These are phyloP conservation scores for Thunnus albacares DNA, from an alignment of 2,797 vertebrate genomes.

Conservation along the genomic window DNA sequence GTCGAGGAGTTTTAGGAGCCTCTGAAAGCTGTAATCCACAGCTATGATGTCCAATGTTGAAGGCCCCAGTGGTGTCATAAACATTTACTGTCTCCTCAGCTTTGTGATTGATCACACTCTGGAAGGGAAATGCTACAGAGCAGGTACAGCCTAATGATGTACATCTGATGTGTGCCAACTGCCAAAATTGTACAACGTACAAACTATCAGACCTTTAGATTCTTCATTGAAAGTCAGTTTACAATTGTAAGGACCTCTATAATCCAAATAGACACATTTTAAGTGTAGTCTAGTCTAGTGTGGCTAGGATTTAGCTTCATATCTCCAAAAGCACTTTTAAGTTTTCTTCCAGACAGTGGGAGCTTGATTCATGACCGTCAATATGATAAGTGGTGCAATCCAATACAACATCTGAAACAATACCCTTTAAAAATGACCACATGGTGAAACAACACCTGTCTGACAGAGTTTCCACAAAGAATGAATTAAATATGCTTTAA, in stretches of 20 bases:
- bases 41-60: constrained; percentile 21
- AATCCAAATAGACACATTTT: not conserved
- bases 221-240: not conserved
- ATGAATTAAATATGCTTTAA: too few species aligned
- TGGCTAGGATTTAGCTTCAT: not conserved
- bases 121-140: not conserved
- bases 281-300: not conserved
- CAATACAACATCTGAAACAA: too few species aligned
- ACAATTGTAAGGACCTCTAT: not conserved
- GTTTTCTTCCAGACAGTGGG: too few species aligned
- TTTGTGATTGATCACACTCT: constrained; percentile 32
- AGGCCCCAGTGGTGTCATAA: constrained; percentile 24
- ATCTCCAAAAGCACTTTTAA: not conserved
- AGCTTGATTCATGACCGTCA: too few species aligned
- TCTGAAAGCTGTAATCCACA: constrained; percentile 17
- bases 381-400: too few species aligned
- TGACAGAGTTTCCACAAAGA: too few species aligned
- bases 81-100: constrained; percentile 30
- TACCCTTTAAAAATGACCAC: too few species aligned
- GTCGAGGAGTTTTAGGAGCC: constrained; percentile 16
- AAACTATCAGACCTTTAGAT: not conserved
- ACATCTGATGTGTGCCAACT: not conserved
- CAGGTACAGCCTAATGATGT: not conserved
- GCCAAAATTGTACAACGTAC: not conserved
- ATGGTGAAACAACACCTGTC: too few species aligned